Evolutionary conservation across 2,113 vertebrate species (phyloP), one percentile per base, ranked within the genome.

Genomic region (Bettongia penicillata): DNA sequence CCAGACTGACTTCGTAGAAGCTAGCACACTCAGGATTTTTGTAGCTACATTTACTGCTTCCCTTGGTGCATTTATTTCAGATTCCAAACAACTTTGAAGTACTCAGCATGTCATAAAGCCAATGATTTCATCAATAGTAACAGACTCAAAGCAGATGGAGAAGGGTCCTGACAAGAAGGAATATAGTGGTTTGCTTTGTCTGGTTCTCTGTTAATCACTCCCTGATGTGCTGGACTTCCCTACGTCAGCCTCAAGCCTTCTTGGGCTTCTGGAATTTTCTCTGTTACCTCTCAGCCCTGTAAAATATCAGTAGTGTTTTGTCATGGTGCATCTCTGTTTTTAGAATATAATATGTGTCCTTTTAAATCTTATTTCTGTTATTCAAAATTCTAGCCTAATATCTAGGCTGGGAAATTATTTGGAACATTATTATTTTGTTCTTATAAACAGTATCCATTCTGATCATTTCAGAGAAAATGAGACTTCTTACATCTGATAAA

Each of bases 301-400:
- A 51, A 0, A 48, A 52, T 9, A 10, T 28, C 47, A 28, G 84
- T 23, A 0, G 31, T 43, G 91, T 91, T 89, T 26, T 77, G 49
- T 84, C 37, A 84, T 84, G 1, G 19, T 90, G 53, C 47, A 10
- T 48, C 92, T 95, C 91, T 51, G n/a, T n/a, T n/a, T n/a, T n/a
- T n/a, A 16, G n/a, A 28, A 90, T 93, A 91, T 47, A 12, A 51
- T 12, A 23, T 23, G 19, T 53, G 16, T 77, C 49, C 51, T 28
- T 57, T 93, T 49, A 50, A n/a, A n/a, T 90, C 68, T 55, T 93
- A 95, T 93, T 95, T 57, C 91, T 93, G 47, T 91, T 51, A 90
- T 91, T 2, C 11, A 12, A 22, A 92, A 61, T 28, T 43, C 53
- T 84, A 93, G 93, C 57, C 51, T 90, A 49, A 12, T 50, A 11